A percentile compares a stretch with the other conserved stretches of the same genome.
Evolutionary conservation across 2,797 vertebrate genomes (phyloP).

Genomic region (Chrysocyon brachyurus): DNA sequence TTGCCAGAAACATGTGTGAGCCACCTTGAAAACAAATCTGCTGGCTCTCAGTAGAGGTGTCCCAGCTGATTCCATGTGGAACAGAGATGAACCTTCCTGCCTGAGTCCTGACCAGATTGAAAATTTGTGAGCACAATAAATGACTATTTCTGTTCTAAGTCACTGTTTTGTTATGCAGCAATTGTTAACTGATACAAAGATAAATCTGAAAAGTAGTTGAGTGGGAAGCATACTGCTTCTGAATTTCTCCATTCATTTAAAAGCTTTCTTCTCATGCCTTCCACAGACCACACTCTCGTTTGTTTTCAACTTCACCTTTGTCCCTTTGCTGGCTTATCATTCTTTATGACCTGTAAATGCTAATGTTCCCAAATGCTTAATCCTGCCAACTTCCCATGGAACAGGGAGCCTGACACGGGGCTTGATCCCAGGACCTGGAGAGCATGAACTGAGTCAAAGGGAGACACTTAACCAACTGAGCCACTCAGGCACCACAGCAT

Average conservation of each 20-base stretch:
- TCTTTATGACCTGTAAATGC: constrained; percentile 2
- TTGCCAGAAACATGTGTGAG: not conserved
- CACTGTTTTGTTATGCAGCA: not conserved
- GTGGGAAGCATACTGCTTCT: not conserved
- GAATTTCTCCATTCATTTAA: not conserved
- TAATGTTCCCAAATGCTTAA: not conserved
- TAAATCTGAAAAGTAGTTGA: not conserved
- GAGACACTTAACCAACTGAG: too few species aligned
- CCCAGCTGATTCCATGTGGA: not conserved
- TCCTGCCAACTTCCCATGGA: not conserved
- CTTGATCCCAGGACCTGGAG: too few species aligned
- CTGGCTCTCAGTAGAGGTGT: not conserved
- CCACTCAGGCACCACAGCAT: not conserved
- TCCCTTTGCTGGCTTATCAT: not conserved
- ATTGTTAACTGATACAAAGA: not conserved
- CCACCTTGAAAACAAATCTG: not conserved
- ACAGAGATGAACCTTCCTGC: not conserved
- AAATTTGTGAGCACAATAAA: not conserved
- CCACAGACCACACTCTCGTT: not conserved
- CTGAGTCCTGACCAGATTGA: not conserved
- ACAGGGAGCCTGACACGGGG: too few species aligned
- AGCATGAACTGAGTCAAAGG: too few species aligned
- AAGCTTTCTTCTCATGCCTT: not conserved
- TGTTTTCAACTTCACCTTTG: constrained; percentile 18
- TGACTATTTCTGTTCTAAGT: not conserved